Evolutionary conservation across 2,797 vertebrate genomes (phyloP).

Genomic region (Pampus argenteus): DNA sequence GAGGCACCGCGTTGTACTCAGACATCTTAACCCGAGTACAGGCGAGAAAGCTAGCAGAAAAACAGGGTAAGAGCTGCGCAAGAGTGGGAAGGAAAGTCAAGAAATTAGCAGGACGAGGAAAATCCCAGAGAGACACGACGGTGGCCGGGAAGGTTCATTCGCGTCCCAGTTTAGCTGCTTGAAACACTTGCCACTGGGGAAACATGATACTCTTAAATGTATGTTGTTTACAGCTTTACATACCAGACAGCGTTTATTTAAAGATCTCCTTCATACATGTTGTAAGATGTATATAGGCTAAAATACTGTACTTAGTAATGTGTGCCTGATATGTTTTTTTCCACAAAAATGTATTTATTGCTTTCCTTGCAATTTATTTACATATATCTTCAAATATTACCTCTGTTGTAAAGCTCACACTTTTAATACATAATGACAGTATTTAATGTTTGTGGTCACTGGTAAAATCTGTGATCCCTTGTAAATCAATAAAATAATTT

Average conservation of each 20-base stretch:
- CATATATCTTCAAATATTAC: neutral
- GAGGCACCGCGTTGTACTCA: conserved; percentile 86
- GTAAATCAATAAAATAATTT: no score
- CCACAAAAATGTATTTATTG: no score
- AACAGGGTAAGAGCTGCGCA: conserved; percentile 65
- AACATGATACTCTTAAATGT: no score
- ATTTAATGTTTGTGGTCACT: neutral
- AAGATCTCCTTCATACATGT: no score
- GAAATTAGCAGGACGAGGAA: conserved; percentile 36
- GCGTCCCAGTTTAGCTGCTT: neutral
- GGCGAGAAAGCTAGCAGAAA: conserved; percentile 15
- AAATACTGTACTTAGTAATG: no score
- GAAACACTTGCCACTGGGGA: no score
- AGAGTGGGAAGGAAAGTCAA: conserved; percentile 69
- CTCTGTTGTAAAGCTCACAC: neutral
- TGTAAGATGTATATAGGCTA: no score
- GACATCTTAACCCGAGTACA: conserved; percentile 74
- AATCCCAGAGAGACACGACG: conserved; percentile 38
- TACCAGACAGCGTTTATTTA: no score
- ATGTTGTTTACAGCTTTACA: no score
- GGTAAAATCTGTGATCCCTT: neutral
- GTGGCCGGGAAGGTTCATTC: conserved; percentile 39
- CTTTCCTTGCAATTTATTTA: neutral
- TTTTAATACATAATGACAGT: neutral
- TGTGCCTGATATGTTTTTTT: no score